Percentiles rank a stretch among this genome's conserved stretches.
These are phyloP conservation scores for Aricia artaxerxes DNA, from an alignment of 2,888 invertebrate species.

Conservation along the genomic window DNA sequence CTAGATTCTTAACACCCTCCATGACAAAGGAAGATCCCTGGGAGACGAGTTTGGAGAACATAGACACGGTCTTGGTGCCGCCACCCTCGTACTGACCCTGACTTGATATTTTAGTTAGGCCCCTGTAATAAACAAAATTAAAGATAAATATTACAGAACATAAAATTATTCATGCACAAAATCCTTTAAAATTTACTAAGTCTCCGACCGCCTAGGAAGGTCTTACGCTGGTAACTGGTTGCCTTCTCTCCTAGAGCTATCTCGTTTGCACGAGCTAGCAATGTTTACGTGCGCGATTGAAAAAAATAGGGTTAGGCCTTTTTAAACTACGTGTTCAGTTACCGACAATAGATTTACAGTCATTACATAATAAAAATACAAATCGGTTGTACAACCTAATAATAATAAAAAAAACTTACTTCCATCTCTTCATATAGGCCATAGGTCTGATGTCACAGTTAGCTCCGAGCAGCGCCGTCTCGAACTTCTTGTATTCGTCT, in stretches of 20 bases:
- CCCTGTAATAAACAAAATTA: conserved; percentile 71
- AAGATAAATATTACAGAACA: background rate
- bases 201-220: too few species aligned
- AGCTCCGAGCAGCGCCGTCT: conserved; percentile 86
- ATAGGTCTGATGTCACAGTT: conserved; percentile 93
- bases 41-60: conserved; percentile 98
- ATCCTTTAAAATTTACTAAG: too few species aligned
- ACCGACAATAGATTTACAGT: too few species aligned
- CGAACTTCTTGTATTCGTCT: conserved; percentile 90
- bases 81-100: conserved; percentile 95
- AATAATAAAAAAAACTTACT: conserved; percentile 76
- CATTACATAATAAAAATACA: too few species aligned
- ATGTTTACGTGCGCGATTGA: too few species aligned
- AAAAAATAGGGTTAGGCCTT: too few species aligned
- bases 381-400: too few species aligned
- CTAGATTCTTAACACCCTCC: conserved; percentile 99
- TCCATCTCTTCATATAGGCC: conserved; percentile 95
- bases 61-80: conserved; percentile 97
- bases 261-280: too few species aligned
- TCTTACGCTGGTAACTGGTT: too few species aligned
- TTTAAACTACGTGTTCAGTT: too few species aligned
- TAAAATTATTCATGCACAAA: too few species aligned
- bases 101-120: conserved; percentile 89
- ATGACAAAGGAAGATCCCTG: conserved; percentile 99
- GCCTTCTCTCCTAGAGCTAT: too few species aligned